Percentiles rank a stretch among this genome's conserved stretches.
Evolutionary conservation across 2,888 invertebrate species (phyloP).

Genomic region (Dicyrtoma fusca): DNA sequence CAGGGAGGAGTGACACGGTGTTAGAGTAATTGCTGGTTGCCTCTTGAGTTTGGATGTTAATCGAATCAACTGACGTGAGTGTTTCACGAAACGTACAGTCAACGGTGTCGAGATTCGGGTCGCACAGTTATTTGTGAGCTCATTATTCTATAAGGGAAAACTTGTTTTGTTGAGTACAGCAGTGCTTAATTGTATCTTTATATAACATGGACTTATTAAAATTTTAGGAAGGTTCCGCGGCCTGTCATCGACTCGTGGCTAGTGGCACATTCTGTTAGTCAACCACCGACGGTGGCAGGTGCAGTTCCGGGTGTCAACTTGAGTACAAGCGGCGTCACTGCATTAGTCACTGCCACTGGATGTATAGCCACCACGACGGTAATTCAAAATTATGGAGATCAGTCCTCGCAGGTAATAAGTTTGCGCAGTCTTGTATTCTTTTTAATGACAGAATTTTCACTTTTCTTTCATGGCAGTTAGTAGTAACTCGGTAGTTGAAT

Average conservation of each 20-base stretch:
- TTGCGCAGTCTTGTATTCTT: neutral
- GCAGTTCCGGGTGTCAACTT: conserved; percentile 37
- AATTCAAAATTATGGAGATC: conserved; percentile 25
- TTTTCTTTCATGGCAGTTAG: neutral
- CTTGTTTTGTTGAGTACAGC: no score
- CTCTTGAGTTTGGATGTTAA: no score
- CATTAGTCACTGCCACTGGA: conserved; percentile 45
- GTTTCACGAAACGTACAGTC: no score
- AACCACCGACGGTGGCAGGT: conserved; percentile 50
- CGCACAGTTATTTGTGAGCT: conserved; percentile 1
- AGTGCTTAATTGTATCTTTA: no score
- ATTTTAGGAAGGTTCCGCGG: conserved; percentile 82
- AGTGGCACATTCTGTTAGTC: conserved; percentile 75
- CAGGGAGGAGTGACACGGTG: no score
- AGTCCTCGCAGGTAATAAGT: conserved; percentile 26
- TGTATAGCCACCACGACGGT: conserved; percentile 34
- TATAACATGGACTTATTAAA: no score
- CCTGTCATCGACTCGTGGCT: conserved; percentile 93
- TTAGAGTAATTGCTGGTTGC: no score
- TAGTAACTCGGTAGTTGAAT: neutral
- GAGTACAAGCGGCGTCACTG: conserved; percentile 41
- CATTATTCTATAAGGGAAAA: no score
- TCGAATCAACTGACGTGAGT: no score
- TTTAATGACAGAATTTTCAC: neutral
- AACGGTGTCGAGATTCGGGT: no score